phyloP scores from a whole-genome alignment of 2,888 invertebrate species.

The Harpalus rufipes region DNA sequence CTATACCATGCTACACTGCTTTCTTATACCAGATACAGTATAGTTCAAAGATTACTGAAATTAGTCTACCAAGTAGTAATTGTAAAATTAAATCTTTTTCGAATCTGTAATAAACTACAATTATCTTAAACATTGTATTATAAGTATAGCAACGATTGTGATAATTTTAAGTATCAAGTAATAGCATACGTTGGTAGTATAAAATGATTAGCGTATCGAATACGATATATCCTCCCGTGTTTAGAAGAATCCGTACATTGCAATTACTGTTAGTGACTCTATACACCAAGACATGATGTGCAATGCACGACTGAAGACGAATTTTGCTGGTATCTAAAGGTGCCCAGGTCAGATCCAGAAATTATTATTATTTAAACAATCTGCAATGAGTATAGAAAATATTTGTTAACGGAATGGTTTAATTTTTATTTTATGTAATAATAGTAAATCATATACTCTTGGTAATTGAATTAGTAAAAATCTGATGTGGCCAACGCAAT shows the following conservation, averaged over 20 bases:
- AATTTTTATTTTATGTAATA: conserved; percentile 1
- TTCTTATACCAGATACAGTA: too few species aligned
- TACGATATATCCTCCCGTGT: conserved; percentile 2
- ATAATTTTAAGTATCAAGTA: too few species aligned
- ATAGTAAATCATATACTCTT: not conserved
- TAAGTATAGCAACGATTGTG: too few species aligned
- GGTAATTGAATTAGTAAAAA: not conserved
- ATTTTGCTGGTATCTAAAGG: conserved; percentile 2
- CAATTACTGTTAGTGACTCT: conserved; percentile 9
- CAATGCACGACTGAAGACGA: conserved; percentile 50
- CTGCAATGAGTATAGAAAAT: not conserved
- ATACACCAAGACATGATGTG: conserved; percentile 19
- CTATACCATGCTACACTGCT: too few species aligned
- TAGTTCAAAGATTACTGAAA: too few species aligned
- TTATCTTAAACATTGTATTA: not conserved
- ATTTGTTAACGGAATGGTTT: not conserved
- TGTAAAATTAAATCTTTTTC: not conserved
- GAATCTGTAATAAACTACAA: not conserved
- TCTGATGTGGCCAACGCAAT: too few species aligned
- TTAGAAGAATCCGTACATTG: not conserved
- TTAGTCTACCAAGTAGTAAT: not conserved
- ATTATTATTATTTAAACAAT: not conserved
- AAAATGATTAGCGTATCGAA: conserved; percentile 36
- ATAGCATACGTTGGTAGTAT: not conserved
- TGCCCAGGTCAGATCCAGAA: not conserved